These are phyloP conservation scores for Zoroaster sp. DNA, from an alignment of 53 echinoderm and acorn worm genomes.

Conservation along the genomic window DNA sequence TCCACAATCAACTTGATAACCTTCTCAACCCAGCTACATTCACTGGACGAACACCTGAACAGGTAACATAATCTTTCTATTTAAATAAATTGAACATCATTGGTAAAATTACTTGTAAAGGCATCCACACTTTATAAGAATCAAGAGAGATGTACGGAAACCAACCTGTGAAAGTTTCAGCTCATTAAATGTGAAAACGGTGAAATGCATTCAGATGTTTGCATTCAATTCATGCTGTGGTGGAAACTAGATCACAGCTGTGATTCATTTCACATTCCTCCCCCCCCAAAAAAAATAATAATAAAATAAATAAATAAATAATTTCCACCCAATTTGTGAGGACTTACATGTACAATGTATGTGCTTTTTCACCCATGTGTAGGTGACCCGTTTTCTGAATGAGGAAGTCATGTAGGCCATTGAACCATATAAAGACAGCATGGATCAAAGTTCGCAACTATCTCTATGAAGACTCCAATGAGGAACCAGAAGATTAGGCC, in stretches of 20 bases:
- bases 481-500: background rate
- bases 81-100: too few species aligned
- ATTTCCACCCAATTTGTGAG: background rate
- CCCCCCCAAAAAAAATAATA: too few species aligned
- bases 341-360: too few species aligned
- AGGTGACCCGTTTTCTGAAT: conserved; percentile 79
- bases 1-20: conserved; percentile 69
- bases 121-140: too few species aligned
- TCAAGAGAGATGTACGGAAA: too few species aligned
- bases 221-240: background rate
- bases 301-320: too few species aligned
- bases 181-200: background rate
- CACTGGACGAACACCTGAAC: conserved; percentile 83
- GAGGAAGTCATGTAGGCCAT: conserved; percentile 87
- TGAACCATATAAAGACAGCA: conserved; percentile 61
- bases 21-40: conserved; percentile 85
- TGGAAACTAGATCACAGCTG: background rate
- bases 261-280: background rate
- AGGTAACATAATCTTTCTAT: conserved; percentile 49
- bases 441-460: conserved; percentile 71
- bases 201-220: background rate
- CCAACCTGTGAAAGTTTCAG: background rate
- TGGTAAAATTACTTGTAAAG: too few species aligned
- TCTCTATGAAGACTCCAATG: conserved; percentile 46
- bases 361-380: background rate